These are phyloP conservation scores for Phymastichus coffea DNA, from an alignment of 1,140 invertebrate genomes.

Conservation along the genomic window DNA sequence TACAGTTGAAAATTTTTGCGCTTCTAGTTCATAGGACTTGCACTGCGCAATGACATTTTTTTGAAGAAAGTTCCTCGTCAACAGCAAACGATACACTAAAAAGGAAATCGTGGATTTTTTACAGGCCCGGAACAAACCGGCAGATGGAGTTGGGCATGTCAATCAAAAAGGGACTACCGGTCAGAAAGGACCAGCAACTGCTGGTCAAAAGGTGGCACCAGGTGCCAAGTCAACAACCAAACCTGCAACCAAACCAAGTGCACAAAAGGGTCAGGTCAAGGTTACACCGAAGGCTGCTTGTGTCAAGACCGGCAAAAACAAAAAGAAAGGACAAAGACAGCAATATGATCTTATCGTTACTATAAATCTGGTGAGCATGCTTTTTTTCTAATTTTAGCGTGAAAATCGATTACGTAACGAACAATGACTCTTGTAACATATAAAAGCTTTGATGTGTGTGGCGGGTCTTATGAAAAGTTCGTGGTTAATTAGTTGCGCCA, in stretches of 20 bases:
- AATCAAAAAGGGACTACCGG: conserved; percentile 65
- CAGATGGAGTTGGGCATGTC: conserved; percentile 69
- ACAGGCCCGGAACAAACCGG: conserved; percentile 79
- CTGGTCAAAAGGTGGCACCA: conserved; percentile 62
- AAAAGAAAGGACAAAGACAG: conserved; percentile 77
- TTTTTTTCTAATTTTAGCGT: too few species aligned
- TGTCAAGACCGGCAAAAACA: conserved; percentile 72
- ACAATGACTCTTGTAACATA: too few species aligned
- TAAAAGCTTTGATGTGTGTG: too few species aligned
- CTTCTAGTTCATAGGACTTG: too few species aligned
- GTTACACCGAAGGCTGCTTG: conserved; percentile 55
- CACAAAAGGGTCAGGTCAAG: conserved; percentile 56
- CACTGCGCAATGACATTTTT: too few species aligned
- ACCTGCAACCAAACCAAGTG: conserved; percentile 53
- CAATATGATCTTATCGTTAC: conserved; percentile 80
- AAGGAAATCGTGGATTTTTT: too few species aligned
- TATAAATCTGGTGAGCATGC: conserved; percentile 74
- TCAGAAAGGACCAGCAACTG: conserved; percentile 53
- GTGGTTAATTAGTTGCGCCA: too few species aligned
- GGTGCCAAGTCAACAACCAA: conserved; percentile 61
- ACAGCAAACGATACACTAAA: too few species aligned
- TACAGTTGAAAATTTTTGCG: too few species aligned
- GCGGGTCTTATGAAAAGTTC: too few species aligned
- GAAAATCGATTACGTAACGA: too few species aligned
- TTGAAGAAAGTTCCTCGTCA: too few species aligned